These are phyloP conservation scores for Autographa pulchrina DNA, from an alignment of 2,888 invertebrate species.

Conservation along the genomic window DNA sequence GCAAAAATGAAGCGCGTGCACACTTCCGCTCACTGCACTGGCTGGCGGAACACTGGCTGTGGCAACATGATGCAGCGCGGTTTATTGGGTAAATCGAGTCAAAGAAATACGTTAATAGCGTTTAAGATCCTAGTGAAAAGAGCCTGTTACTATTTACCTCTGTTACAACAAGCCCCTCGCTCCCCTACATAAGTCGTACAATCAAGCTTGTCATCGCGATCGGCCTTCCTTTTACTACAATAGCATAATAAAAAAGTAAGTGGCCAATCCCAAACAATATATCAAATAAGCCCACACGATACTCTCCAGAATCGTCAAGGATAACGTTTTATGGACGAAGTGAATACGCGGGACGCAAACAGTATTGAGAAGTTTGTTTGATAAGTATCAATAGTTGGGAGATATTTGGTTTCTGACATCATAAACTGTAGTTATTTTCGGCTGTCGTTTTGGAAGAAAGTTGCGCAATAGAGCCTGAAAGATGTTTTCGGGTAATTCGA, in stretches of 20 bases:
- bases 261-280: constrained; percentile 36
- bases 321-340: constrained; percentile 58
- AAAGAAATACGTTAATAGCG: too few species aligned
- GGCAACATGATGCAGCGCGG: too few species aligned
- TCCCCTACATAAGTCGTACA: constrained; percentile 26
- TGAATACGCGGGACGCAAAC: constrained; percentile 50
- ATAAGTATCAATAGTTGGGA: constrained; percentile 32
- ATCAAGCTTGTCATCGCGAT: constrained; percentile 33
- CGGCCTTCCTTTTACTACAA: constrained; percentile 45
- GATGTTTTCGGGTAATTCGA: constrained; percentile 2
- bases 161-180: too few species aligned
- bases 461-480: not conserved
- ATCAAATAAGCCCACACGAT: constrained; percentile 40
- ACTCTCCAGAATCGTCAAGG: constrained; percentile 33
- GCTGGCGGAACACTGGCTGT: too few species aligned
- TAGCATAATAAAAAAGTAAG: constrained; percentile 51
- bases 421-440: not conserved
- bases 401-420: constrained; percentile 49
- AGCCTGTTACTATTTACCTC: too few species aligned
- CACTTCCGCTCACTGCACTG: too few species aligned
- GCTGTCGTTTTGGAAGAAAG: constrained; percentile 5
- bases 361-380: constrained; percentile 33
- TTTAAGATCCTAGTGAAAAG: too few species aligned
- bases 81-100: too few species aligned
- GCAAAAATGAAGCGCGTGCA: too few species aligned